Percentiles rank a stretch among this genome's conserved stretches.
These are phyloP conservation scores for Pandemis cinnamomeana DNA, from an alignment of 2,888 invertebrate genomes.

Conservation along the genomic window DNA sequence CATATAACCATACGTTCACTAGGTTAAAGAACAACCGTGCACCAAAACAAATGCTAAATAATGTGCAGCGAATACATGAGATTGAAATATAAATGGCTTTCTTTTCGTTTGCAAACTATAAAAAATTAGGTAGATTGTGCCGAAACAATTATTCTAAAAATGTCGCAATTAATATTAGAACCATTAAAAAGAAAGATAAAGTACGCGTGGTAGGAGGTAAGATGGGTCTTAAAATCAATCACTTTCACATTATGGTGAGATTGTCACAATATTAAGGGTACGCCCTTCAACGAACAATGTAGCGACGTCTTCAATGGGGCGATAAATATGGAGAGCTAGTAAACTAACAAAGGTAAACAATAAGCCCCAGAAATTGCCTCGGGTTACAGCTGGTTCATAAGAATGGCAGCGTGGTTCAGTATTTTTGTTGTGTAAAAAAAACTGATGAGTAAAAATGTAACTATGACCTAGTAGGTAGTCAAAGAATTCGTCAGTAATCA, in stretches of 20 bases:
- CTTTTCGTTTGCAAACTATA: not conserved
- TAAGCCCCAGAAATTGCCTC: not conserved
- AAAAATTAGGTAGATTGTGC: too few species aligned
- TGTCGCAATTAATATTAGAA: not conserved
- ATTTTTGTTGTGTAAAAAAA: too few species aligned
- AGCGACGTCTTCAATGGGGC: slow-evolving; percentile 23
- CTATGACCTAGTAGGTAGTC: too few species aligned
- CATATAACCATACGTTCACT: not conserved
- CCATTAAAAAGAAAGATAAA: not conserved
- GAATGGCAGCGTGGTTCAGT: slow-evolving; percentile 11
- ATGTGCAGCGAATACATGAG: not conserved
- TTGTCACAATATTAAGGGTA: slow-evolving; percentile 29
- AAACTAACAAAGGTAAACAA: slow-evolving; percentile 14
- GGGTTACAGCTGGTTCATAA: slow-evolving; percentile 9
- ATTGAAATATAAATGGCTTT: too few species aligned
- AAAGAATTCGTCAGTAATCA: too few species aligned
- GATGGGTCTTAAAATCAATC: slow-evolving; percentile 25
- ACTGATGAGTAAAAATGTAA: too few species aligned
- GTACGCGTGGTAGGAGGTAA: not conserved
- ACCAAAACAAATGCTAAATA: not conserved
- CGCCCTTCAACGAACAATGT: slow-evolving; percentile 23
- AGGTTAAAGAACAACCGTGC: not conserved
- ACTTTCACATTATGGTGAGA: slow-evolving; percentile 20
- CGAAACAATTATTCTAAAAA: not conserved
- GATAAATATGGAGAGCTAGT: slow-evolving; percentile 9